Percentiles rank a stretch among this genome's conserved stretches.
These are phyloP conservation scores for Vandiemenella viatica DNA, from an alignment of 2,888 invertebrate genomes.

Conservation along the genomic window DNA sequence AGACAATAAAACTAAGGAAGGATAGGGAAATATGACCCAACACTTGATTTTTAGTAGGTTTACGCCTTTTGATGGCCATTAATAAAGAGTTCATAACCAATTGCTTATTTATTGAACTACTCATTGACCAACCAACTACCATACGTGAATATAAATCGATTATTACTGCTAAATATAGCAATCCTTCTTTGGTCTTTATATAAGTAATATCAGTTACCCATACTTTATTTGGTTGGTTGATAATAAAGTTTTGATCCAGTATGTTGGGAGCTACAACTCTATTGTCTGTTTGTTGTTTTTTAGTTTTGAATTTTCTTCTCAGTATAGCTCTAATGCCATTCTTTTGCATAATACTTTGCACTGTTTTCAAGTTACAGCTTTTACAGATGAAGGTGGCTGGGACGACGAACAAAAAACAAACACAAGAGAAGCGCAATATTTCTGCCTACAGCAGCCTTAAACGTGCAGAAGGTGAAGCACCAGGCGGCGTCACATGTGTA, in stretches of 20 bases:
- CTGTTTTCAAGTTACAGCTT: background rate
- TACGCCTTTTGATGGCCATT: background rate
- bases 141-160: background rate
- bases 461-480: no score
- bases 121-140: background rate
- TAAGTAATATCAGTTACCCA: constrained; percentile 1
- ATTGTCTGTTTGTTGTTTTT: background rate
- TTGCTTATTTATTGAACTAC: background rate
- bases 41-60: background rate
- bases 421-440: no score
- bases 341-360: background rate
- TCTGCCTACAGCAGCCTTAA: no score
- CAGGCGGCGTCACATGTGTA: no score
- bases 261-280: background rate
- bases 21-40: no score
- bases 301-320: background rate
- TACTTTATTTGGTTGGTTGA: background rate
- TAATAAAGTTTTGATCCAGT: background rate
- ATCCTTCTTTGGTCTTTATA: background rate
- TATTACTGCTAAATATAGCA: background rate
- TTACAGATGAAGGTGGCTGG: constrained; percentile 18
- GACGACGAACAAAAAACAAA: no score
- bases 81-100: background rate
- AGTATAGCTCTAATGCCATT: background rate
- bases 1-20: no score